Conservation (phyloP, 2,113 vertebrate species). For the Stegastes partitus region DNA sequence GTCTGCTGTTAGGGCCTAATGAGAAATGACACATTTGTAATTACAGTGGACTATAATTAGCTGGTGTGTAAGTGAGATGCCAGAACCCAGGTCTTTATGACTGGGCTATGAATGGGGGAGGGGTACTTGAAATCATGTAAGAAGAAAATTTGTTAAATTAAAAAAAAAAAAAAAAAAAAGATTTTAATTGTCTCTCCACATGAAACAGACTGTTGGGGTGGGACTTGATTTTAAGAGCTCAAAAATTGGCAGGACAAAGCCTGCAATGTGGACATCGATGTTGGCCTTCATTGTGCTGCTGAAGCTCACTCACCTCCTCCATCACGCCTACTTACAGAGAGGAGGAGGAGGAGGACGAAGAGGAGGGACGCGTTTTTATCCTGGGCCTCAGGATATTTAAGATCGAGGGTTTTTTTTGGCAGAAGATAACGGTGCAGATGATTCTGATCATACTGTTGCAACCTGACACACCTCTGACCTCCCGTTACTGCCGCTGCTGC, state of each 20-base stretch:
- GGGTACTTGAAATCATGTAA: not conserved
- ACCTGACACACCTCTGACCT: conserved; percentile 27
- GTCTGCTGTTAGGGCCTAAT: conserved; percentile 72
- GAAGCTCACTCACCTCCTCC: conserved; percentile 70
- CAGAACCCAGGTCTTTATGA: conserved; percentile 52
- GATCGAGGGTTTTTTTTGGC: conserved; percentile 51
- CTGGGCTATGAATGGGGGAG: not conserved
- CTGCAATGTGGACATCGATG: conserved; percentile 38
- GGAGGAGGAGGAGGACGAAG: conserved; percentile 61
- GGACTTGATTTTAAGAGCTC: conserved; percentile 30
- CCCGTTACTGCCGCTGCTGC: not conserved
- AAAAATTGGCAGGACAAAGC: conserved; percentile 46
- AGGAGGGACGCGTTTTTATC: conserved; percentile 60
- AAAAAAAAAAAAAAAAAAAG: not conserved
- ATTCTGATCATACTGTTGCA: conserved; percentile 26
- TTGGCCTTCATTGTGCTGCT: conserved; percentile 35
- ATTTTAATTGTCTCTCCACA: conserved; percentile 9
- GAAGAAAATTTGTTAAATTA: not conserved
- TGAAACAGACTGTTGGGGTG: conserved; percentile 11
- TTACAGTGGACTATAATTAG: conserved; percentile 81
- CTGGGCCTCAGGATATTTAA: conserved; percentile 37
- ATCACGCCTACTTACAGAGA: conserved; percentile 65
- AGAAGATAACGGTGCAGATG: conserved; percentile 30
- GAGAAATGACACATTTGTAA: conserved; percentile 81
- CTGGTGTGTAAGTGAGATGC: conserved; percentile 72